Evolutionary conservation across 2,113 vertebrate genomes (phyloP).

Genomic region (Tenrec ecaudatus): DNA sequence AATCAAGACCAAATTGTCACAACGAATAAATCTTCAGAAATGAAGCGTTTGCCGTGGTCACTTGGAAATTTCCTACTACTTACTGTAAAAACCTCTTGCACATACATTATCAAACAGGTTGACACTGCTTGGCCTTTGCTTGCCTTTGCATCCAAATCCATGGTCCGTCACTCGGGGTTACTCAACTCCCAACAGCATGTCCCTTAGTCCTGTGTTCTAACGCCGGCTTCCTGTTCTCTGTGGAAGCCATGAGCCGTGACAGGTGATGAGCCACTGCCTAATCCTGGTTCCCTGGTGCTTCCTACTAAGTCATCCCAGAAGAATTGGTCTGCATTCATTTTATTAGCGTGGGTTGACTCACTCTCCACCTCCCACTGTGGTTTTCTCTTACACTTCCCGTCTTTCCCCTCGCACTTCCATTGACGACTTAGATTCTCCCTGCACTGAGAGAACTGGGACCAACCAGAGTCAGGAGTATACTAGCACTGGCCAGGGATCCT

Average conservation of each 20-base stretch:
- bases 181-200: background rate
- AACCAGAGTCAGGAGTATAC: background rate
- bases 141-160: background rate
- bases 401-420: background rate
- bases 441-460: background rate
- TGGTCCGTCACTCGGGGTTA: background rate
- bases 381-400: background rate
- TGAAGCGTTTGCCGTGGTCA: constrained; percentile 6
- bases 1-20: constrained; percentile 19
- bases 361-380: background rate
- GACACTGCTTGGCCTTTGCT: background rate
- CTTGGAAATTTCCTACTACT: background rate
- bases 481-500: background rate
- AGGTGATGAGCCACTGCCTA: background rate
- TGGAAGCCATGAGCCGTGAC: background rate
- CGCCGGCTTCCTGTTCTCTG: background rate
- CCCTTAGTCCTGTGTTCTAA: background rate
- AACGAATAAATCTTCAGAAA: constrained; percentile 50
- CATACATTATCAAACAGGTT: background rate
- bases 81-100: background rate
- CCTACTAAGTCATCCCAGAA: background rate
- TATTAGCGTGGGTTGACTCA: background rate
- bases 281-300: background rate
- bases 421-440: background rate
- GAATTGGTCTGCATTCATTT: background rate